Conservation (phyloP, 1,140 invertebrate genomes). For the Rhagoletis zephyria region DNA sequence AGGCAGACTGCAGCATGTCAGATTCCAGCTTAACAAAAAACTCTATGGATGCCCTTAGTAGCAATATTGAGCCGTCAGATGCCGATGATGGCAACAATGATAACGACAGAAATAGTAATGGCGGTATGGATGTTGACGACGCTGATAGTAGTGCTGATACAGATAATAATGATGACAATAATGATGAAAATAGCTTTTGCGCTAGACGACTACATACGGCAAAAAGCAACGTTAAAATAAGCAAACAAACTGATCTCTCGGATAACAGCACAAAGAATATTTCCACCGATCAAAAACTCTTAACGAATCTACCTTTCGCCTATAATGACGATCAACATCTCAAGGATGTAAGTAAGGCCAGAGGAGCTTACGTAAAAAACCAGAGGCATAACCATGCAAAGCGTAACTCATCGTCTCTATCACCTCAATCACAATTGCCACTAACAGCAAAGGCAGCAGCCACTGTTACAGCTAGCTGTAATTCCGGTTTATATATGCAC, state of each 20-base stretch:
- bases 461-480: not conserved
- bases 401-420: not conserved
- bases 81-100: not conserved
- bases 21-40: not conserved
- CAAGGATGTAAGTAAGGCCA: not conserved
- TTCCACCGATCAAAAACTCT: no score
- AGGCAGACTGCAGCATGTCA: not conserved
- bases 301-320: not conserved
- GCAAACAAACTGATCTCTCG: no score
- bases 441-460: not conserved
- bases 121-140: constrained; percentile 14
- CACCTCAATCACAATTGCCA: no score
- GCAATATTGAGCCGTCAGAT: not conserved
- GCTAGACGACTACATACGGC: not conserved
- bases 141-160: not conserved
- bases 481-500: constrained; percentile 52
- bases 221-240: no score
- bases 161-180: constrained; percentile 34
- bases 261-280: no score
- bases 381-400: not conserved
- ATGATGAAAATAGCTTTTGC: not conserved
- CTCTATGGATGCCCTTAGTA: not conserved
- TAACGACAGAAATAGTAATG: constrained; percentile 2
- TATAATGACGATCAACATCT: not conserved
- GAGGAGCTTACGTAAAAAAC: not conserved